Evolutionary conservation across 2,888 invertebrate species (phyloP).

Genomic region (Microdon myrmicae): DNA sequence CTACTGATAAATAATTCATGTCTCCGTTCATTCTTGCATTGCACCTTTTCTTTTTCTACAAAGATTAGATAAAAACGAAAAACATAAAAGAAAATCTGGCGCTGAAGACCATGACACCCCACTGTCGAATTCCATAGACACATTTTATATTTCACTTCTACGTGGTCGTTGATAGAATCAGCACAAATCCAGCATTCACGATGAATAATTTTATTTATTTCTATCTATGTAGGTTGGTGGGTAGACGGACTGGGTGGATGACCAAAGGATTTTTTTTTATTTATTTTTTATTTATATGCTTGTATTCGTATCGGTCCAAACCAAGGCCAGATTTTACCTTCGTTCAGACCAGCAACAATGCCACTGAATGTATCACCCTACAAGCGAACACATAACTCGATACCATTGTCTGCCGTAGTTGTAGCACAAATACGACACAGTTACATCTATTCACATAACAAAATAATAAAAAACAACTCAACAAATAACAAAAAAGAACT

Average conservation of each 20-base stretch:
- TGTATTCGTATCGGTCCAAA: constrained; percentile 16
- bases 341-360: constrained; percentile 9
- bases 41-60: too few species aligned
- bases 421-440: constrained; percentile 2
- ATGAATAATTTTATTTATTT: constrained; percentile 26
- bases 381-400: constrained; percentile 29
- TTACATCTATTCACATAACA: constrained; percentile 8
- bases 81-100: too few species aligned
- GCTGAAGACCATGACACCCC: neutral
- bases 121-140: constrained; percentile 1
- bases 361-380: constrained; percentile 19
- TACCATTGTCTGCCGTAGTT: too few species aligned
- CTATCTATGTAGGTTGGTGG: constrained; percentile 23
- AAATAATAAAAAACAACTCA: neutral
- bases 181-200: too few species aligned
- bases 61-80: too few species aligned
- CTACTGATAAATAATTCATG: too few species aligned
- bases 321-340: constrained; percentile 21
- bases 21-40: too few species aligned
- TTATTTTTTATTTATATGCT: constrained; percentile 8
- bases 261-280: too few species aligned
- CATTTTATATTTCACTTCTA: too few species aligned
- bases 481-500: constrained; percentile 9
- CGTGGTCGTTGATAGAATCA: too few species aligned
- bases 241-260: constrained; percentile 14